These are phyloP conservation scores for Cryptophagus acutangulus DNA, from an alignment of 2,888 invertebrate species.

Conservation along the genomic window DNA sequence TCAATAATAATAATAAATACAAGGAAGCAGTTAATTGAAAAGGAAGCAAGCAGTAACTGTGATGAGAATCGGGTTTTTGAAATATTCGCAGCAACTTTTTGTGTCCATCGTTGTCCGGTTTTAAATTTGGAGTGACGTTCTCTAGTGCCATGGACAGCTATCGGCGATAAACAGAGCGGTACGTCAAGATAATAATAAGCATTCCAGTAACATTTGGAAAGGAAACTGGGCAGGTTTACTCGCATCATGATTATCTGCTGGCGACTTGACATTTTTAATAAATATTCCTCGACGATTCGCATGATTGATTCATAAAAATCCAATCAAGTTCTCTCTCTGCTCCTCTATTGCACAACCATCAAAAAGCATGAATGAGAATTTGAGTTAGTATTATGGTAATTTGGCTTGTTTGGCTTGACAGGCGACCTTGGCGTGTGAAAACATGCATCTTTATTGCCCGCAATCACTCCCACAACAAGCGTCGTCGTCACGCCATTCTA, in stretches of 20 bases:
- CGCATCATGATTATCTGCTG: conserved; percentile 22
- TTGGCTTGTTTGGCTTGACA: conserved; percentile 22
- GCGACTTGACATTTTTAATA: conserved; percentile 26
- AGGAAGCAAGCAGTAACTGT: conserved; percentile 5
- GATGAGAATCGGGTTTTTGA: conserved; percentile 9
- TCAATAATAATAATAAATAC: no score
- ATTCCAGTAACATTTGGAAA: conserved; percentile 22
- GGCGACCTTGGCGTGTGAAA: conserved; percentile 27
- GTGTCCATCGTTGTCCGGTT: conserved; percentile 14
- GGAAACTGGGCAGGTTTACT: conserved; percentile 23
- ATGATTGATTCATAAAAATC: no score
- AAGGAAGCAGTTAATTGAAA: conserved; percentile 9
- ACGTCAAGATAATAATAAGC: conserved; percentile 19
- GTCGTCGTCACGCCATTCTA: conserved; percentile 20
- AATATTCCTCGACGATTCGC: no score
- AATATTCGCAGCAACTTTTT: conserved; percentile 11
- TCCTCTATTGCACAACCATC: no score
- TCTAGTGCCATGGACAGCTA: conserved; percentile 15
- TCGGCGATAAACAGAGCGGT: conserved; percentile 17
- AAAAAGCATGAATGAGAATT: conserved; percentile 26
- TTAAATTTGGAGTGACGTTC: conserved; percentile 13
- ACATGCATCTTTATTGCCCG: conserved; percentile 17
- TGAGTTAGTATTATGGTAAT: conserved; percentile 26
- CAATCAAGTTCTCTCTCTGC: no score
- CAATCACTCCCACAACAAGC: conserved; percentile 24